These are phyloP conservation scores for Hedya salicella DNA, from an alignment of 2,888 invertebrate species.

Conservation along the genomic window DNA sequence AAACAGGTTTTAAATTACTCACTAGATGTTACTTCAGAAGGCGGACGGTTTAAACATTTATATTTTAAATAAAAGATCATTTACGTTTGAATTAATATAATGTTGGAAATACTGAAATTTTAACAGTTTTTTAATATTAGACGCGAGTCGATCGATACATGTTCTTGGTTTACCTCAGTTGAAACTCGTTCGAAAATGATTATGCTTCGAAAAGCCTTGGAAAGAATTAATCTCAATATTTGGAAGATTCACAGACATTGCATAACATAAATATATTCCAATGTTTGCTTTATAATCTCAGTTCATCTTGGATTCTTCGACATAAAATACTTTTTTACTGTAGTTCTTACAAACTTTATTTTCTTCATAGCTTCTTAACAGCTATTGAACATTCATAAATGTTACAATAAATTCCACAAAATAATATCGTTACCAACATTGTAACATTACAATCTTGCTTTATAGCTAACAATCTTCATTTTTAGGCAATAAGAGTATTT, in stretches of 20 bases:
- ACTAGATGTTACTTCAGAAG: slow-evolving; percentile 52
- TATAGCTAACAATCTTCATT: slow-evolving; percentile 30
- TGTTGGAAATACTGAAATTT: neutral
- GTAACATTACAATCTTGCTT: slow-evolving; percentile 14
- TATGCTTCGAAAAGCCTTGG: neutral
- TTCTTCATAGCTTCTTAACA: slow-evolving; percentile 29
- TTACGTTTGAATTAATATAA: slow-evolving; percentile 52
- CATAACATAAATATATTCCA: slow-evolving; percentile 1
- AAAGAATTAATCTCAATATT: neutral
- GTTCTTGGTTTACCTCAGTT: neutral
- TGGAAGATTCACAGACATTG: neutral
- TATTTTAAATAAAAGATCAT: slow-evolving; percentile 59
- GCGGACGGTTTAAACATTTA: slow-evolving; percentile 55
- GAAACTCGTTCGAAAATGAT: neutral
- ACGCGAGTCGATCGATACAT: neutral
- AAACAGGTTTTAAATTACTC: slow-evolving; percentile 62
- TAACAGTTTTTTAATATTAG: neutral
- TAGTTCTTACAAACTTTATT: slow-evolving; percentile 28
- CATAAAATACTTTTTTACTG: slow-evolving; percentile 20
- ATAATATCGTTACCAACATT: slow-evolving; percentile 9
- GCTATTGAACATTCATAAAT: slow-evolving; percentile 33
- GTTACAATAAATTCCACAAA: slow-evolving; percentile 27
- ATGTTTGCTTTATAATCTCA: slow-evolving; percentile 10
- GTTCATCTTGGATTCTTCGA: slow-evolving; percentile 5
- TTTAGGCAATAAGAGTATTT: slow-evolving; percentile 31